Evolutionary conservation across 2,888 invertebrate species (phyloP).

Genomic region (Melieria picta): DNA sequence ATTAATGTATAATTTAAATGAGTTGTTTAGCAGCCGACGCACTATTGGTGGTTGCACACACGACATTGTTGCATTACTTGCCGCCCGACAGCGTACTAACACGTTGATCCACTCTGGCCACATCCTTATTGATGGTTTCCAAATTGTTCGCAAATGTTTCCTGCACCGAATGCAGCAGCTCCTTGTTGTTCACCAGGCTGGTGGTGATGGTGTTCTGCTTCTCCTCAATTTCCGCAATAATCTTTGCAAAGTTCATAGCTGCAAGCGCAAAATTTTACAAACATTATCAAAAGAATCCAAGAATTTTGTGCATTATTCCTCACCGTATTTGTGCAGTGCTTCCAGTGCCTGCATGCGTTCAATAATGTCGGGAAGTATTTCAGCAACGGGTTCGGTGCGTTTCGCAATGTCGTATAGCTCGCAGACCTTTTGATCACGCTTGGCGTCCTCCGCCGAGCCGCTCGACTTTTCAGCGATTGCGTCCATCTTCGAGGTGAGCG

Average conservation of each 20-base stretch:
- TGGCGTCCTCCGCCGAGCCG: conserved; percentile 70
- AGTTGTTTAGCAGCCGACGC: neutral
- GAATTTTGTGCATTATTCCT: conserved; percentile 29
- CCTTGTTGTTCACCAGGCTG: conserved; percentile 81
- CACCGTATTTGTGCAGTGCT: conserved; percentile 90
- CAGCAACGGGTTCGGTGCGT: conserved; percentile 82
- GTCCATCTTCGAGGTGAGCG: conserved; percentile 81
- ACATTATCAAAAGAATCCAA: neutral
- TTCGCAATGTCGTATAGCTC: conserved; percentile 88
- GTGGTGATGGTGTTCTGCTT: conserved; percentile 78
- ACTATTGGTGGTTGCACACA: conserved; percentile 4
- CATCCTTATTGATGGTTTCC: conserved; percentile 80
- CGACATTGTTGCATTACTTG: conserved; percentile 42
- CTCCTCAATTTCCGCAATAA: conserved; percentile 82
- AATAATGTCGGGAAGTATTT: conserved; percentile 81
- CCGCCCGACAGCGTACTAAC: conserved; percentile 68
- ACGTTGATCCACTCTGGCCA: conserved; percentile 78
- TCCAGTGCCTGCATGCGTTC: conserved; percentile 89
- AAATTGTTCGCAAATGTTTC: conserved; percentile 83
- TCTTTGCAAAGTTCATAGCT: conserved; percentile 90
- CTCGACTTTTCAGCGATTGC: conserved; percentile 71
- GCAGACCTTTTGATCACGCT: conserved; percentile 73
- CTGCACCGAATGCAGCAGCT: conserved; percentile 80
- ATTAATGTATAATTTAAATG: conserved; percentile 1
- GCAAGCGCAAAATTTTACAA: conserved; percentile 51